These are phyloP conservation scores for Neoitamus cyanurus DNA, from an alignment of 2,888 invertebrate species.

Conservation along the genomic window DNA sequence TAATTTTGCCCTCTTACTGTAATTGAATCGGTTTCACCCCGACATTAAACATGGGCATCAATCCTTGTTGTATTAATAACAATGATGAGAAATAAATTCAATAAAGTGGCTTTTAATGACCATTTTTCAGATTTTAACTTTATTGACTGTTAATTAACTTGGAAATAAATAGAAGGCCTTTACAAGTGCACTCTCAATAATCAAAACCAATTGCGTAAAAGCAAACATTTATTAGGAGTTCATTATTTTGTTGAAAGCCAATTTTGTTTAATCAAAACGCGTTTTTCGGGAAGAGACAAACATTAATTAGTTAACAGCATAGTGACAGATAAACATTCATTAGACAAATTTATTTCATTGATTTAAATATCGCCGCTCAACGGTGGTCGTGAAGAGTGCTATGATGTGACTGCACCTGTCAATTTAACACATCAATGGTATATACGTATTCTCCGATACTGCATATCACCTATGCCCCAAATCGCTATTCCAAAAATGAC, in stretches of 20 bases:
- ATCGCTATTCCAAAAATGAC: background rate
- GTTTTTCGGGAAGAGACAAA: background rate
- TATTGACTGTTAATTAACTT: conserved; percentile 19
- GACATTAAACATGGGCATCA: conserved; percentile 17
- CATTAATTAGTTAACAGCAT: background rate
- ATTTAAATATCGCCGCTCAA: background rate
- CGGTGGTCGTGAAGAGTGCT: background rate
- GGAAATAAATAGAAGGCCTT: background rate
- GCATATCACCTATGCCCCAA: background rate
- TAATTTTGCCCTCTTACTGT: conserved; percentile 26
- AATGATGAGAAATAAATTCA: conserved; percentile 4
- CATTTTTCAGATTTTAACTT: conserved; percentile 21
- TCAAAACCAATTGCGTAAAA: background rate
- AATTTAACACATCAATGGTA: too few species aligned
- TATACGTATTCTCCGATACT: too few species aligned
- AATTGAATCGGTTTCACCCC: conserved; percentile 8
- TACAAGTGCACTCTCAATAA: background rate
- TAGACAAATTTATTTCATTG: background rate
- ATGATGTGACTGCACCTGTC: background rate
- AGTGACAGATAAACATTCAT: background rate
- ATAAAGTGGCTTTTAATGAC: conserved; percentile 32
- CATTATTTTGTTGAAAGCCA: background rate
- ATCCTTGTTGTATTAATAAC: background rate
- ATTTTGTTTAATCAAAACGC: background rate
- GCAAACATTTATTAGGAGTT: background rate